A percentile compares a stretch with the other conserved stretches of the same genome.
These are phyloP conservation scores for Hydriomena furcata DNA, from an alignment of 2,888 invertebrate genomes.

Conservation along the genomic window DNA sequence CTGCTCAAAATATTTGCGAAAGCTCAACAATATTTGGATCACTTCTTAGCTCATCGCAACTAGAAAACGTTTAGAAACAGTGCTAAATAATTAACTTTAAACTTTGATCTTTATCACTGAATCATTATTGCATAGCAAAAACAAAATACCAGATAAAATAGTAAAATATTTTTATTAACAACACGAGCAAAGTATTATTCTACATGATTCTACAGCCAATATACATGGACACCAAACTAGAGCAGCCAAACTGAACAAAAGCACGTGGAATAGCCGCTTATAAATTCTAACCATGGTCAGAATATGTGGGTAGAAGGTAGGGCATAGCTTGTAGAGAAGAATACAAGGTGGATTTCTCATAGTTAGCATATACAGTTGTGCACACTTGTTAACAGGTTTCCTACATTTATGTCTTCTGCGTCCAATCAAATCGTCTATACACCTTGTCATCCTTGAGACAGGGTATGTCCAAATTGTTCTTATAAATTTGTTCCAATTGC, in stretches of 20 bases:
- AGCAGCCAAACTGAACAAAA: constrained; percentile 4
- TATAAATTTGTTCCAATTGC: neutral
- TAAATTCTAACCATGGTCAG: neutral
- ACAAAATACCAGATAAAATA: no score
- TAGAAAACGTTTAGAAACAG: no score
- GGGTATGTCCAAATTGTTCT: no score
- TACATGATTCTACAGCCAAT: neutral
- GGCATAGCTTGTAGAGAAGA: constrained; percentile 4
- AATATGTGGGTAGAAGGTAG: constrained; percentile 2
- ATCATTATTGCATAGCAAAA: no score
- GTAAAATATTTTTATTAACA: no score
- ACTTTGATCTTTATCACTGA: no score
- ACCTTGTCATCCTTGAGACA: no score
- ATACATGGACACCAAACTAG: constrained; percentile 20
- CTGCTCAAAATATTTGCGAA: no score
- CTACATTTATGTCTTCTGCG: neutral
- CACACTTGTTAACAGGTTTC: neutral
- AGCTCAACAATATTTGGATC: no score
- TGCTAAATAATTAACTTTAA: no score
- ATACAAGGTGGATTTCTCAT: constrained; percentile 5
- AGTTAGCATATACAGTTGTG: neutral
- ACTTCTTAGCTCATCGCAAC: no score
- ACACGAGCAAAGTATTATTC: neutral
- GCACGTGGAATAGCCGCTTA: neutral
- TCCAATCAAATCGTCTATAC: neutral